A percentile compares a stretch with the other conserved stretches of the same genome.
Evolutionary conservation across 1,140 invertebrate species (phyloP).

Genomic region (Drosophila gunungcola): DNA sequence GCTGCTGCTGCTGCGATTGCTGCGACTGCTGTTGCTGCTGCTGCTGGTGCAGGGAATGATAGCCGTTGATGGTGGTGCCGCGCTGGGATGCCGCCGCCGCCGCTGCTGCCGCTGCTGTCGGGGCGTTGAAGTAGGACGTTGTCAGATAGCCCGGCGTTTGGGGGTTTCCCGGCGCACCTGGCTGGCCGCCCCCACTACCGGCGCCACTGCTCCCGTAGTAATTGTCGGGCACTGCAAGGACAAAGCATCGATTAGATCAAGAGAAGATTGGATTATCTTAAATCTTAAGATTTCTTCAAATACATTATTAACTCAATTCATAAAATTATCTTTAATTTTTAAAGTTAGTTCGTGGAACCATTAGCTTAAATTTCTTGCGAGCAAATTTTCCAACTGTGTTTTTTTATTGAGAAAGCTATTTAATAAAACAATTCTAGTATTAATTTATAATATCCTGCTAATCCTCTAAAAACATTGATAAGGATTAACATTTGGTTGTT

Average conservation of each 20-base stretch:
- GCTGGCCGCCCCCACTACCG: slow-evolving; percentile 54
- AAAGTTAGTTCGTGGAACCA: too few species aligned
- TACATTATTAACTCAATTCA: too few species aligned
- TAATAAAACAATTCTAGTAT: too few species aligned
- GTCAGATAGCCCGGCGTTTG: slow-evolving; percentile 65
- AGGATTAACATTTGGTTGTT: too few species aligned
- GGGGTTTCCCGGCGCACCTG: slow-evolving; percentile 43
- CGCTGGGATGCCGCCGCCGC: slow-evolving; percentile 68
- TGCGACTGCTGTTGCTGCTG: slow-evolving; percentile 70
- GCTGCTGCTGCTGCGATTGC: slow-evolving; percentile 68
- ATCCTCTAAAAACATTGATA: too few species aligned
- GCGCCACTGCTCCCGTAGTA: slow-evolving; percentile 72
- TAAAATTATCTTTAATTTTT: too few species aligned
- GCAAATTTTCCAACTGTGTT: too few species aligned
- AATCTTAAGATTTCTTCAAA: neutral
- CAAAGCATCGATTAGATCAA: neutral
- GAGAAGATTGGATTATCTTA: neutral
- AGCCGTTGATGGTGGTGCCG: slow-evolving; percentile 59
- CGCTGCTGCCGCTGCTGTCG: slow-evolving; percentile 57
- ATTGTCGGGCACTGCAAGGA: slow-evolving; percentile 75
- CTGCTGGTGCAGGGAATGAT: slow-evolving; percentile 83
- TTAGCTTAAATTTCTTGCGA: too few species aligned
- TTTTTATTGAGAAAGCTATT: too few species aligned
- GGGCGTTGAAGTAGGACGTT: slow-evolving; percentile 81
- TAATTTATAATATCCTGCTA: too few species aligned